phyloP scores from a whole-genome alignment of 2,888 invertebrate species.

The Oscheius sp. region DNA sequence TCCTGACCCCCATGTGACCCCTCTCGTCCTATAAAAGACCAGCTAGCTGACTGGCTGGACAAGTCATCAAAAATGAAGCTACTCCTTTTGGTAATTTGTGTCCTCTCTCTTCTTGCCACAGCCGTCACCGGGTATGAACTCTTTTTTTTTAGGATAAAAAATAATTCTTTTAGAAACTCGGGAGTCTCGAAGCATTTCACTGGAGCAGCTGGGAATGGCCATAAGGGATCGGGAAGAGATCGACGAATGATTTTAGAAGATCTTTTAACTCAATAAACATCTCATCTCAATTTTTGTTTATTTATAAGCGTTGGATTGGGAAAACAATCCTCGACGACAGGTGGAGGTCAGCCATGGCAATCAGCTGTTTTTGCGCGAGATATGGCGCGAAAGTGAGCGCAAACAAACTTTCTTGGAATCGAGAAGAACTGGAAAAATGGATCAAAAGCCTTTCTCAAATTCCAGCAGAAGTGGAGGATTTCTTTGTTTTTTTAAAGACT shows the following conservation, averaged over 20 bases:
- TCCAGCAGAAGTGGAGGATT: no score
- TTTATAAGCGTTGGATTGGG: no score
- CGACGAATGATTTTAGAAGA: background rate
- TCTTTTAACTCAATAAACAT: background rate
- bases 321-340: no score
- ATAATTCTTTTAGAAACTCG: background rate
- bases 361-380: no score
- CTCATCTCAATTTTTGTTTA: no score
- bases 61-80: background rate
- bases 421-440: no score
- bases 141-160: background rate
- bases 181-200: constrained; percentile 14
- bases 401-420: no score
- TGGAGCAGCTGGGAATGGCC: background rate
- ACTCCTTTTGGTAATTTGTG: background rate
- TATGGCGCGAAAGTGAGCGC: no score
- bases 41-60: background rate
- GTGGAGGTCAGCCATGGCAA: no score
- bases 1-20: background rate
- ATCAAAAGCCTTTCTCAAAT: no score
- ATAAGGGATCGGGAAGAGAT: background rate
- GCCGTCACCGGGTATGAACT: background rate
- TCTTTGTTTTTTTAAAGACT: no score
- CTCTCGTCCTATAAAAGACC: background rate
- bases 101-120: constrained; percentile 4